Conservation (phyloP, 2,113 vertebrate genomes). For the Damaliscus lunatus region DNA sequence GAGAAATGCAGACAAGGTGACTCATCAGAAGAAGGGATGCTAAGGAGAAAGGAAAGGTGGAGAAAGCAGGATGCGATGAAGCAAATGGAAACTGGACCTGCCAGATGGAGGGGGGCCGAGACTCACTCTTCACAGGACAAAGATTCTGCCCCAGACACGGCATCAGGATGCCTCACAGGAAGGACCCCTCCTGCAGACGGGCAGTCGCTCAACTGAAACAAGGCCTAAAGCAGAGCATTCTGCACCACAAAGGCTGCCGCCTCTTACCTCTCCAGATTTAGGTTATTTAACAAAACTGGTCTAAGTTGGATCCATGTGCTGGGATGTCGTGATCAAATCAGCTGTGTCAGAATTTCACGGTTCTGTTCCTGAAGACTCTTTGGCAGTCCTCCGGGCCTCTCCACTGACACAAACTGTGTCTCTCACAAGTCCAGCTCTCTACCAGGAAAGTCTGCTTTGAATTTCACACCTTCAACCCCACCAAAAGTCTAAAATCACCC, state of each 20-base stretch:
- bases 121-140: neutral
- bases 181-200: neutral
- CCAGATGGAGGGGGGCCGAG: neutral
- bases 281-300: neutral
- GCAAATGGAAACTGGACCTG: neutral
- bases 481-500: neutral
- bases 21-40: neutral
- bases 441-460: neutral
- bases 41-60: neutral
- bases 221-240: neutral
- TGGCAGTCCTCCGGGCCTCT: neutral
- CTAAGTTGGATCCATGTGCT: neutral
- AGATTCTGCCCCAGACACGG: neutral
- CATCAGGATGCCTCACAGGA: neutral
- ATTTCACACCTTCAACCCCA: neutral
- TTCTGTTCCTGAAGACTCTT: neutral
- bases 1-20: neutral
- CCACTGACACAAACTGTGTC: neutral
- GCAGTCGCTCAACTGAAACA: neutral
- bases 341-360: neutral
- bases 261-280: neutral
- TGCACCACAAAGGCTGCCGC: neutral
- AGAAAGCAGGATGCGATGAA: neutral
- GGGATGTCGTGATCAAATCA: neutral
- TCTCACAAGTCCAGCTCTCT: neutral